These are phyloP conservation scores for Machimus atricapillus DNA, from an alignment of 2,888 invertebrate species.

Conservation along the genomic window DNA sequence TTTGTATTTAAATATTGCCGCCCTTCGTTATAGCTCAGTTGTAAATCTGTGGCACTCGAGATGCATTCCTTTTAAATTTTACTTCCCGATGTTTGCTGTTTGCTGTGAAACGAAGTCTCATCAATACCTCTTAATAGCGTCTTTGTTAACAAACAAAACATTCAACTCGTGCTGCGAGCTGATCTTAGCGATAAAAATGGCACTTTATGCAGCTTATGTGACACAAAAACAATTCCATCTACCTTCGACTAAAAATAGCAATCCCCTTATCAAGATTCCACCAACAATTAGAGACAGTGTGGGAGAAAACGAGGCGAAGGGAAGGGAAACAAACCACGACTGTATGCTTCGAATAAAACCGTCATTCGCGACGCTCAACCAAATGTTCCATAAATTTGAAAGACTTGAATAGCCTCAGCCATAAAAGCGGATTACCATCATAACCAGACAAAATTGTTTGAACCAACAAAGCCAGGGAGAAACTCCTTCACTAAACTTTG, in stretches of 20 bases:
- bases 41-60: not conserved
- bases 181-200: not conserved
- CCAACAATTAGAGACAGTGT: not conserved
- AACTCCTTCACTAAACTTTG: not conserved
- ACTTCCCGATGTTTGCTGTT: not conserved
- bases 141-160: not conserved
- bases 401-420: not conserved
- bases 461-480: not conserved
- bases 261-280: conserved; percentile 3
- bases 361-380: not conserved
- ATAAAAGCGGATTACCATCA: not conserved
- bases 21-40: not conserved
- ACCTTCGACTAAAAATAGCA: conserved; percentile 9
- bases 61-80: not conserved
- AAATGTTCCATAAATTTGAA: not conserved
- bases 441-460: not conserved
- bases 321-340: not conserved
- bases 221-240: conserved; percentile 4
- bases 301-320: not conserved
- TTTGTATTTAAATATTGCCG: not conserved
- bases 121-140: not conserved
- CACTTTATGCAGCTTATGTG: conserved; percentile 3
- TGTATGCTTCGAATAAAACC: not conserved
- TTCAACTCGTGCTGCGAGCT: not conserved
- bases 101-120: not conserved